Evolutionary conservation across 2,113 vertebrate genomes (phyloP).

Genomic region (Archocentrus centrarchus): DNA sequence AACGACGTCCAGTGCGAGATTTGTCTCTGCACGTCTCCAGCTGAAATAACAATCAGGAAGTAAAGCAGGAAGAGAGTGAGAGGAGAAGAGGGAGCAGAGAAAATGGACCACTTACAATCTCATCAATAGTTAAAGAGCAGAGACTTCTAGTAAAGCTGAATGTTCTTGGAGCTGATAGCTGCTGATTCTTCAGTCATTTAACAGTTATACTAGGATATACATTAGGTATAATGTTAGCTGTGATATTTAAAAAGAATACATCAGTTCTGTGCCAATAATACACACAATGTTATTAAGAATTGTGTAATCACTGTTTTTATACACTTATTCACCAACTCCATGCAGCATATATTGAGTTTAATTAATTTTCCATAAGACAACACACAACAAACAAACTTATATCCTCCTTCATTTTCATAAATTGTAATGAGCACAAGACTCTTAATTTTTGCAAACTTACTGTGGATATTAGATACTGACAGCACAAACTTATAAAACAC

Average conservation of each 20-base stretch:
- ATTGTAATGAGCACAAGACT: background rate
- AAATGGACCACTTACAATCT: constrained; percentile 80
- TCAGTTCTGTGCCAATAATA: accelerated
- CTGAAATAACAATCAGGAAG: constrained; percentile 75
- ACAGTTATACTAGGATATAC: background rate
- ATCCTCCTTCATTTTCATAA: background rate
- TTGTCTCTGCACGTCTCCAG: constrained; percentile 54
- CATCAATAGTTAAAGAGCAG: constrained; percentile 82
- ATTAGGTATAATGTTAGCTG: background rate
- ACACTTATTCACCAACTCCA: constrained; percentile 20
- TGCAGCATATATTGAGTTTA: background rate
- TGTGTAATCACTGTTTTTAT: background rate
- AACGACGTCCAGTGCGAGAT: constrained; percentile 45
- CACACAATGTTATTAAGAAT: background rate
- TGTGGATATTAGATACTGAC: background rate
- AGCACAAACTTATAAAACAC: background rate
- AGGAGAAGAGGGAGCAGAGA: constrained; percentile 29
- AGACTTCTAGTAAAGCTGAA: constrained; percentile 52
- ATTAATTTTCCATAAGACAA: background rate
- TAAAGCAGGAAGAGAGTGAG: constrained; percentile 51
- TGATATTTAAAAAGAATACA: background rate
- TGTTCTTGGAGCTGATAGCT: constrained; percentile 16
- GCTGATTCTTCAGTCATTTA: constrained; percentile 13
- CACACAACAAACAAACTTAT: background rate
- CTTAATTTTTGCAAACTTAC: background rate